phyloP scores from a whole-genome alignment of 2,888 invertebrate species.

The Sphecodes monilicornis region DNA sequence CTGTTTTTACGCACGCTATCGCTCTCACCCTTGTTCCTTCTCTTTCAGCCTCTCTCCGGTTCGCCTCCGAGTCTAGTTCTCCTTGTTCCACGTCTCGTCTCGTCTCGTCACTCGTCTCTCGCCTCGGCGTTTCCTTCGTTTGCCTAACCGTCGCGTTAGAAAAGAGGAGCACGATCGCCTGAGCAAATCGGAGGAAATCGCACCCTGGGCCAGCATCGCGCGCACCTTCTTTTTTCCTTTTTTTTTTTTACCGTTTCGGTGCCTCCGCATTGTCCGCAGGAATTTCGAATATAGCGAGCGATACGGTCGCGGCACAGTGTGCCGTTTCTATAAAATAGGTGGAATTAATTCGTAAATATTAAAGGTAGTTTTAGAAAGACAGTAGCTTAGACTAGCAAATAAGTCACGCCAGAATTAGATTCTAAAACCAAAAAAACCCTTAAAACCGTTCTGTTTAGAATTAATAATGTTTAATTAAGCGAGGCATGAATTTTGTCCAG shows the following conservation, averaged over 20 bases:
- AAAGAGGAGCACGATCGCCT: conserved; percentile 47
- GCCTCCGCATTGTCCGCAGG: background rate
- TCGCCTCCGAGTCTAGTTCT: background rate
- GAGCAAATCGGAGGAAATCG: conserved; percentile 76
- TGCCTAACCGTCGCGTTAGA: conserved; percentile 43
- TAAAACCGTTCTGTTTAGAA: too few species aligned
- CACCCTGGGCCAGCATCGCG: conserved; percentile 51
- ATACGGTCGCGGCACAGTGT: background rate
- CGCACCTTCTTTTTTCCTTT: too few species aligned
- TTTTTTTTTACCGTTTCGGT: conserved; percentile 1
- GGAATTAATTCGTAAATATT: background rate
- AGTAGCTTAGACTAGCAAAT: background rate
- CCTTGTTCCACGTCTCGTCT: conserved; percentile 19
- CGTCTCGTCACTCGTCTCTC: background rate
- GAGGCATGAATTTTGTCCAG: too few species aligned
- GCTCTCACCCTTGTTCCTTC: conserved; percentile 48
- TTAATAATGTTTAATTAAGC: too few species aligned
- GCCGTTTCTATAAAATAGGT: background rate
- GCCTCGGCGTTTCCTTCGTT: conserved; percentile 29
- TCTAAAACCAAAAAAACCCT: background rate
- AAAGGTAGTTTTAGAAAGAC: background rate
- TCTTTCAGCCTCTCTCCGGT: conserved; percentile 23
- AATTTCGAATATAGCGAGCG: background rate
- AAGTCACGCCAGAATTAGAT: background rate
- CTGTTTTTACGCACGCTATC: conserved; percentile 72